Evolutionary conservation across 2,797 vertebrate species (phyloP).

Genomic region (Kryptolebias ocellatus): DNA sequence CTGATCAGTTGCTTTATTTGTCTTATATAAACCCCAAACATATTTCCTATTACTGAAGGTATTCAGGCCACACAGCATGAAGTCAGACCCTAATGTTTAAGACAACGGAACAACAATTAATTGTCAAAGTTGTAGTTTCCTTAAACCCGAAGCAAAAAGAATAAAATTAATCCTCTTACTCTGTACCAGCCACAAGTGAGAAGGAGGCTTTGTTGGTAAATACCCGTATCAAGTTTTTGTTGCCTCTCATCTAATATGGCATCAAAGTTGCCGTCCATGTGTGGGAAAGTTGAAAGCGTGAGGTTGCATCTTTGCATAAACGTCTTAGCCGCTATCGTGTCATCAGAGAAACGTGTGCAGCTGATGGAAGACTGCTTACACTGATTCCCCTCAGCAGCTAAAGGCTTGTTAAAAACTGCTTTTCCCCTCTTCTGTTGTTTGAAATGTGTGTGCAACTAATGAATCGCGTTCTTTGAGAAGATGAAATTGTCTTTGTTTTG

Average conservation of each 20-base stretch:
- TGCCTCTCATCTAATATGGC: constrained; percentile 74
- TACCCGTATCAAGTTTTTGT: constrained; percentile 81
- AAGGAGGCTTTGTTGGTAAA: constrained; percentile 81
- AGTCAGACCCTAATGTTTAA: constrained; percentile 50
- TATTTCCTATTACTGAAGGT: background rate
- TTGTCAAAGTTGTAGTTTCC: constrained; percentile 64
- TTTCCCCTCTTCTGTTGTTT: constrained; percentile 36
- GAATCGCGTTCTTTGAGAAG: constrained; percentile 35
- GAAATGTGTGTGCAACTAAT: constrained; percentile 44
- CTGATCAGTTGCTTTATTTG: background rate
- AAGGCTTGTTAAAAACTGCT: constrained; percentile 82
- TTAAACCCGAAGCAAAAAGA: constrained; percentile 73
- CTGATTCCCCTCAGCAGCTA: constrained; percentile 71
- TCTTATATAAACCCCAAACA: constrained; percentile 1
- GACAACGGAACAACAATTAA: constrained; percentile 80
- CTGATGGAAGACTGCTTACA: constrained; percentile 77
- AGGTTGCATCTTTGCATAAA: constrained; percentile 73
- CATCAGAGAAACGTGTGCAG: constrained; percentile 75
- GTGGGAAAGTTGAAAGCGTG: constrained; percentile 71
- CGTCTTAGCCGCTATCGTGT: constrained; percentile 57
- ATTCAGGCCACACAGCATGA: constrained; percentile 13
- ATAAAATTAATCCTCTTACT: constrained; percentile 84
- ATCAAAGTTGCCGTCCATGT: constrained; percentile 76
- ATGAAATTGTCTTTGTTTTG: constrained; percentile 24
- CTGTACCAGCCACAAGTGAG: constrained; percentile 59